A percentile compares a stretch with the other conserved stretches of the same genome.
Conservation (phyloP, 2,113 vertebrate genomes). For the Chlamydotis undulata region DNA sequence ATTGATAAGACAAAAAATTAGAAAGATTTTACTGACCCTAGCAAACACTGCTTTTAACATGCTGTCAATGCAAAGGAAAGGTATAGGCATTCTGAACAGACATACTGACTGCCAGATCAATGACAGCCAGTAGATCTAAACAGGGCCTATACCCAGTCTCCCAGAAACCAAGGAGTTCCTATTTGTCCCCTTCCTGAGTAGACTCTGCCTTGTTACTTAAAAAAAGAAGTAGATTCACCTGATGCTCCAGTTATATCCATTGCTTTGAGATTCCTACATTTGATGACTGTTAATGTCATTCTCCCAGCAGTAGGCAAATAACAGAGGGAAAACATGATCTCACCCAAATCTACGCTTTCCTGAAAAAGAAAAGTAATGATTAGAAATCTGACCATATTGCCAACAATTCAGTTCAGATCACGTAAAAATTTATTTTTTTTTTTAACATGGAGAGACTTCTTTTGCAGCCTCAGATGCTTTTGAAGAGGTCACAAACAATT, state of each 20-base stretch:
- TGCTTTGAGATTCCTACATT: slow-evolving; percentile 97
- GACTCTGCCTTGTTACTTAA: background rate
- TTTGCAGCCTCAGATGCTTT: background rate
- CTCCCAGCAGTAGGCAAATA: slow-evolving; percentile 97
- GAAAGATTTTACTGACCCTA: background rate
- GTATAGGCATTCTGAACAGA: background rate
- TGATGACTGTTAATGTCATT: slow-evolving; percentile 98
- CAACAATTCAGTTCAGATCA: background rate
- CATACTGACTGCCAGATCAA: background rate
- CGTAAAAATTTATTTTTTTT: background rate
- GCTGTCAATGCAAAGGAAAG: background rate
- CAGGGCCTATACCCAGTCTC: background rate
- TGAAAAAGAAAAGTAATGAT: slow-evolving; percentile 62
- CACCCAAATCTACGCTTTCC: slow-evolving; percentile 96
- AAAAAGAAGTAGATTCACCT: slow-evolving; percentile 74
- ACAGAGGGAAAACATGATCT: slow-evolving; percentile 99
- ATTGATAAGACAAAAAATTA: background rate
- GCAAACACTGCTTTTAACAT: background rate
- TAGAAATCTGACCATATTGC: background rate
- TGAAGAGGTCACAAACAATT: background rate
- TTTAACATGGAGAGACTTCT: background rate
- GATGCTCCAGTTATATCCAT: slow-evolving; percentile 99
- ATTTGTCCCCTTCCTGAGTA: background rate
- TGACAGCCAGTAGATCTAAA: background rate
- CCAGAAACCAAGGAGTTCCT: background rate